Percentiles rank a stretch among this genome's conserved stretches.
Evolutionary conservation across 2,113 vertebrate genomes (phyloP).

Genomic region (Panurus biarmicus): DNA sequence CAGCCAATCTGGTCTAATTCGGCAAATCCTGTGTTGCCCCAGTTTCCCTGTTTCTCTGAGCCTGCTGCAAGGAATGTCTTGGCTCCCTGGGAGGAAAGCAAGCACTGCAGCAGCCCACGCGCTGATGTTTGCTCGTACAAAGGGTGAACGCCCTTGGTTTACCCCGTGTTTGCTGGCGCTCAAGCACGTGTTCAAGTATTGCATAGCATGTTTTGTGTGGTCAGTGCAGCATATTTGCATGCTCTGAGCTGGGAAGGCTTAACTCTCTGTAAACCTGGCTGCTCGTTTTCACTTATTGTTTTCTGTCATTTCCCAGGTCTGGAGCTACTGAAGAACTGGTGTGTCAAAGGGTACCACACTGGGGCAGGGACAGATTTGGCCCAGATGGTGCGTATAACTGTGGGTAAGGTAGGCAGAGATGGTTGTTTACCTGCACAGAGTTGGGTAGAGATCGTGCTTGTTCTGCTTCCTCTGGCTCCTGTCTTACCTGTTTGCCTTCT

Average conservation of each 20-base stretch:
- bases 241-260: not conserved
- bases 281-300: not conserved
- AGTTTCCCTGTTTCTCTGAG: conserved; percentile 21
- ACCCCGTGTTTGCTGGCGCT: not conserved
- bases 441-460: not conserved
- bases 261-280: not conserved
- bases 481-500: not conserved
- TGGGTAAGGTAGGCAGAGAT: not conserved
- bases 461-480: not conserved
- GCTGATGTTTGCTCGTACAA: not conserved
- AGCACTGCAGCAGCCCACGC: not conserved
- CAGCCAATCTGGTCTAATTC: conserved; percentile 33
- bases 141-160: conserved; percentile 44
- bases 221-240: not conserved
- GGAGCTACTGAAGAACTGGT: conserved; percentile 74
- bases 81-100: not conserved
- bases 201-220: not conserved
- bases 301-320: conserved; percentile 58
- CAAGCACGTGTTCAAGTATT: not conserved
- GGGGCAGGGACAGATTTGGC: conserved; percentile 48
- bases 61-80: not conserved
- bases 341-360: conserved; percentile 71
- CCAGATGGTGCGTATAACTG: conserved; percentile 58
- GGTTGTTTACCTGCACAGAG: not conserved
- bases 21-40: conserved; percentile 28